These are phyloP conservation scores for Acrocyrtus sp. DNA, from an alignment of 2,888 invertebrate genomes.

Conservation along the genomic window DNA sequence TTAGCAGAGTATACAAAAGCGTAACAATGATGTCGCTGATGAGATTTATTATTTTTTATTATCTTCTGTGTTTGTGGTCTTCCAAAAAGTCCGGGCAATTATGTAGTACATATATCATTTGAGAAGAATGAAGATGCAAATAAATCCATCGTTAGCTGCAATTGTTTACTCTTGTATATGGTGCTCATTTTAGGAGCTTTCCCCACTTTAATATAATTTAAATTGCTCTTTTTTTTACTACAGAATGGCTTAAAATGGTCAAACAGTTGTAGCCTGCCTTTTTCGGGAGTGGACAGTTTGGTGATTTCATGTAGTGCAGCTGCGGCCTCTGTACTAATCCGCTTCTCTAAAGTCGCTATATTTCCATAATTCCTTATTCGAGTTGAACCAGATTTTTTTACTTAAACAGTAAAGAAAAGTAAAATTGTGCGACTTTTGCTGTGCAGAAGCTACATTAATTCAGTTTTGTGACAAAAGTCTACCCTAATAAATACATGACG, in stretches of 20 bases:
- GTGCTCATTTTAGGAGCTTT: not conserved
- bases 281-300: not conserved
- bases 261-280: constrained; percentile 3
- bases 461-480: too few species aligned
- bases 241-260: not conserved
- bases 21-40: not conserved
- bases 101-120: not conserved
- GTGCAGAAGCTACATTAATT: too few species aligned
- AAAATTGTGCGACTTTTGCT: too few species aligned
- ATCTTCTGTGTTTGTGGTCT: constrained; percentile 27
- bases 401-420: too few species aligned
- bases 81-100: constrained; percentile 18
- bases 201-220: constrained; percentile 14
- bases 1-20: not conserved
- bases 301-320: too few species aligned
- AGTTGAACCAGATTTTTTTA: too few species aligned
- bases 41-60: constrained; percentile 24
- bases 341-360: too few species aligned
- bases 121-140: not conserved
- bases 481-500: too few species aligned
- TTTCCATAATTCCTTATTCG: too few species aligned
- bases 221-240: not conserved
- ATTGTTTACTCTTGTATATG: not conserved
- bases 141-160: not conserved
- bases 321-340: too few species aligned